These are phyloP conservation scores for Corvus hawaiiensis DNA, from an alignment of 2,113 vertebrate genomes.

Conservation along the genomic window DNA sequence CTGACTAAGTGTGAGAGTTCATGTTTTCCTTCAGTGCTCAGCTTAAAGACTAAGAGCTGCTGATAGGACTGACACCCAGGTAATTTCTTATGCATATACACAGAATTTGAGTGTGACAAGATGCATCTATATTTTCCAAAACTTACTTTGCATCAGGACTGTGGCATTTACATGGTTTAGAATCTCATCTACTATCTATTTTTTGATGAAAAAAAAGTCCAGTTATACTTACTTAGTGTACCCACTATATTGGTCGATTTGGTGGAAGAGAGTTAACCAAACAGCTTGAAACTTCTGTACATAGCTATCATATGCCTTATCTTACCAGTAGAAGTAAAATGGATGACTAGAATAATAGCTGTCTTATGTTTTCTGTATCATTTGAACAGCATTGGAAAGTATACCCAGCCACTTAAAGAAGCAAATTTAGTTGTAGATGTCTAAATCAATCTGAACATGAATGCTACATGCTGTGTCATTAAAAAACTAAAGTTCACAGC, in stretches of 20 bases:
- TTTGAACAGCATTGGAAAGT: background rate
- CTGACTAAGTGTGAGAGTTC: background rate
- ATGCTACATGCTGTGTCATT: background rate
- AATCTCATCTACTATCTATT: background rate
- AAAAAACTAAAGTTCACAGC: background rate
- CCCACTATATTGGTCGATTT: accelerated
- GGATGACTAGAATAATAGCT: background rate
- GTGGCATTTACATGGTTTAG: background rate
- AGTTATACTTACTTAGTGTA: background rate
- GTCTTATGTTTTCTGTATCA: background rate
- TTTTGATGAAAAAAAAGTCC: background rate
- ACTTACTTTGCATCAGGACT: background rate
- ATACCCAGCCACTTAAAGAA: background rate
- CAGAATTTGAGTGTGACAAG: background rate
- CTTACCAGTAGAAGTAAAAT: background rate
- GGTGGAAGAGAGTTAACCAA: background rate
- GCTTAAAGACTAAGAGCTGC: background rate
- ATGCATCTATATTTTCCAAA: background rate
- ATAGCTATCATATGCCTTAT: background rate
- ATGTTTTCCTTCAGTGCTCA: background rate
- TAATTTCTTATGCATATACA: background rate
- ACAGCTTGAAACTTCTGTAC: background rate
- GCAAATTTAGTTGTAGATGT: background rate
- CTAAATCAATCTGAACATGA: background rate
- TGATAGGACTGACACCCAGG: background rate